These are phyloP conservation scores for Poeciliopsis infans DNA, from an alignment of 2,797 vertebrate genomes.

Conservation along the genomic window DNA sequence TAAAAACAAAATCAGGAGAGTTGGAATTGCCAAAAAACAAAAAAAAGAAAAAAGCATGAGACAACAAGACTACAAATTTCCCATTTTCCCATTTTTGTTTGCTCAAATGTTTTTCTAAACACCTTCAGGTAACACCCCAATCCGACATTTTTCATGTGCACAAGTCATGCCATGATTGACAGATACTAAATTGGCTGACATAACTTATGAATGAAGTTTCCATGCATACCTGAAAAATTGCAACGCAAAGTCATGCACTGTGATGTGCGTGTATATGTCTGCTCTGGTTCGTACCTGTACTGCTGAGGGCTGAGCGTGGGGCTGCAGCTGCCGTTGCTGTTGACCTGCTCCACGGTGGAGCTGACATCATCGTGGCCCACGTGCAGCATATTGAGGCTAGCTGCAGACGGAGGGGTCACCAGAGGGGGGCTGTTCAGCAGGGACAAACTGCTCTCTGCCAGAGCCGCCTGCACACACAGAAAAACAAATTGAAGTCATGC, in stretches of 20 bases:
- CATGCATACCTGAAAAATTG: not conserved
- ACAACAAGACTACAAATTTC: not conserved
- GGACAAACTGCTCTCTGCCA: slow-evolving; percentile 96
- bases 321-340: slow-evolving; percentile 98
- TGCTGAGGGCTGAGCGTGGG: slow-evolving; percentile 96
- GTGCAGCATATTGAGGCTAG: slow-evolving; percentile 92
- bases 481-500: not conserved
- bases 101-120: not conserved
- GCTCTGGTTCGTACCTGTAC: slow-evolving; percentile 83
- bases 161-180: not conserved
- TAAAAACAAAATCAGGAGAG: not conserved
- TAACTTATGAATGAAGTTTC: not conserved
- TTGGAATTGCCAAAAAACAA: not conserved
- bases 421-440: slow-evolving; percentile 92
- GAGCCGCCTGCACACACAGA: slow-evolving; percentile 83
- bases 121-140: not conserved
- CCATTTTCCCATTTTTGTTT: too few species aligned
- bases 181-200: not conserved
- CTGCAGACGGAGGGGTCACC: slow-evolving; percentile 88
- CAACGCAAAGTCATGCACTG: not conserved
- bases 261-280: not conserved
- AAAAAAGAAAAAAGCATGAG: too few species aligned
- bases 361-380: slow-evolving; percentile 95
- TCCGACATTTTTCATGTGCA: not conserved
- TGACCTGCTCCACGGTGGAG: slow-evolving; percentile 95